Percentiles rank a stretch among this genome's conserved stretches.
These are phyloP conservation scores for Amphiprion percula DNA, from an alignment of 2,113 vertebrate genomes.

Conservation along the genomic window DNA sequence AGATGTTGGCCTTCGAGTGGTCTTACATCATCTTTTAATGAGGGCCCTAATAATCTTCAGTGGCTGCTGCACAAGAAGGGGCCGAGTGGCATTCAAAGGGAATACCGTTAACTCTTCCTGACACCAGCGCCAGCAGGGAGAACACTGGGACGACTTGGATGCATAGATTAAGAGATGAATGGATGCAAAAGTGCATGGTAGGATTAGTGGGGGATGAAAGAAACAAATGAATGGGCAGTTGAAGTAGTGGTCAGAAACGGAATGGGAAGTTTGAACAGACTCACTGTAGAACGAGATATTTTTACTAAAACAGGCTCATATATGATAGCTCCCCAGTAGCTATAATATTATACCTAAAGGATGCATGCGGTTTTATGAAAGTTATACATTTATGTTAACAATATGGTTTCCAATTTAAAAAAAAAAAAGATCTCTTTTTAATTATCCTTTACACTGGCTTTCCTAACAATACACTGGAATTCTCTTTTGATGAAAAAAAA, in stretches of 20 bases:
- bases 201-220: conserved; percentile 46
- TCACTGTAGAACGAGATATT: conserved; percentile 1
- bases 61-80: conserved; percentile 40
- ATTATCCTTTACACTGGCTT: too few species aligned
- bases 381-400: too few species aligned
- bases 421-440: too few species aligned
- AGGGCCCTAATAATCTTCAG: conserved; percentile 63
- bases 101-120: conserved; percentile 63
- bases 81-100: conserved; percentile 59
- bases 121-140: conserved; percentile 47
- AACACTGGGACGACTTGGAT: conserved; percentile 32
- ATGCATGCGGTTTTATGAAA: too few species aligned
- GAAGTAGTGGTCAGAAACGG: conserved; percentile 35
- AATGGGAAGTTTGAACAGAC: conserved; percentile 8
- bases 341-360: too few species aligned
- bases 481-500: too few species aligned
- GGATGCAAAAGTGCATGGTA: conserved; percentile 38
- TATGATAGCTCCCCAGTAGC: not conserved
- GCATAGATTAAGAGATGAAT: conserved; percentile 49
- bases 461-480: too few species aligned
- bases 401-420: too few species aligned
- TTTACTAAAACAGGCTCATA: not conserved
- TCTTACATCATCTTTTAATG: conserved; percentile 75
- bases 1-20: conserved; percentile 45
- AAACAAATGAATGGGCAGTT: conserved; percentile 13